Conservation (phyloP, 2,113 vertebrate genomes). For the Paramormyrops kingsleyae region DNA sequence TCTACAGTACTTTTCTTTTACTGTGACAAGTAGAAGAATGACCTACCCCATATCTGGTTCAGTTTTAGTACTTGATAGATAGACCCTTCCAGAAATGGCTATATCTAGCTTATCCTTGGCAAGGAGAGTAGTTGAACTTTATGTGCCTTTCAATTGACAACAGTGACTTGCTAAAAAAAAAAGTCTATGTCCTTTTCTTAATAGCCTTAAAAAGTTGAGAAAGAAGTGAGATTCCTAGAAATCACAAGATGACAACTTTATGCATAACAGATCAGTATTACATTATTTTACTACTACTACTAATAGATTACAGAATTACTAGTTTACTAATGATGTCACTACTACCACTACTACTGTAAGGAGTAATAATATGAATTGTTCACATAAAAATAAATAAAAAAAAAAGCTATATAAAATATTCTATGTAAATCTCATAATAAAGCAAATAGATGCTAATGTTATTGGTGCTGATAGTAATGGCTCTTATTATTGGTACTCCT, state of each 20-base stretch:
- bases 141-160: constrained; percentile 46
- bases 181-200: constrained; percentile 21
- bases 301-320: neutral
- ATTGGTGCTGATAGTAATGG: neutral
- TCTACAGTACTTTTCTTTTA: constrained; percentile 35
- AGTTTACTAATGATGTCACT: neutral
- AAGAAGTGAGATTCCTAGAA: neutral
- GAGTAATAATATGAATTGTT: neutral
- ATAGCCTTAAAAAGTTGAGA: neutral
- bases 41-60: constrained; percentile 47
- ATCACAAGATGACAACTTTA: neutral
- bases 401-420: neutral
- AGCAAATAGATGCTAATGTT: neutral
- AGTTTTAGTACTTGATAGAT: constrained; percentile 60
- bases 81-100: constrained; percentile 46
- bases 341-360: neutral
- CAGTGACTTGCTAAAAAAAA: constrained; percentile 41
- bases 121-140: constrained; percentile 43
- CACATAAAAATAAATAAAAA: neutral
- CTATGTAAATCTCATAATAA: neutral
- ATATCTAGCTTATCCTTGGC: constrained; percentile 51
- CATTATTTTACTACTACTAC: neutral
- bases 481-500: neutral
- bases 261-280: neutral
- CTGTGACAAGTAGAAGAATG: constrained; percentile 56